phyloP scores from a whole-genome alignment of 2,888 invertebrate genomes.

The Melipona beecheii region DNA sequence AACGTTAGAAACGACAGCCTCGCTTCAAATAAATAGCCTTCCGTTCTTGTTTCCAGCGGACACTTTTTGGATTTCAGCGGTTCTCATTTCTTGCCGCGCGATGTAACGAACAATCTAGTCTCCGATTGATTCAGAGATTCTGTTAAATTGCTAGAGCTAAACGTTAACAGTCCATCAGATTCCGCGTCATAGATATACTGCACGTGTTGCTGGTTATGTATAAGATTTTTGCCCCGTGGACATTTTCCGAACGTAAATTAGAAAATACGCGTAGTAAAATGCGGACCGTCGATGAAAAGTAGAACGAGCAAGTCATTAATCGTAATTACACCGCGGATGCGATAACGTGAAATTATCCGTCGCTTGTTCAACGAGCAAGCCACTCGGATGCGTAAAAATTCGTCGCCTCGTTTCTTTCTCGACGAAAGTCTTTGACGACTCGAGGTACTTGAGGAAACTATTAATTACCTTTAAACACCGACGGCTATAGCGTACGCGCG shows the following conservation, averaged over 20 bases:
- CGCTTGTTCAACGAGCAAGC: not conserved
- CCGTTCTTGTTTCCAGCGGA: conserved; percentile 13
- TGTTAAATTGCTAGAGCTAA: not conserved
- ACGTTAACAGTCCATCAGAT: not conserved
- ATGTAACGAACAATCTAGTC: not conserved
- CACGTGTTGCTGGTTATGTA: too few relatives aligned
- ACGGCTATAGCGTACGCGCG: conserved; percentile 8
- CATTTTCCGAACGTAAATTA: not conserved
- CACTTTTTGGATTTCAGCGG: conserved; percentile 33
- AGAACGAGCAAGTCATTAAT: conserved; percentile 10
- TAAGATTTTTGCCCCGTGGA: not conserved
- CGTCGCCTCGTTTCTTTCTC: not conserved
- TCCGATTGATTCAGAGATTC: not conserved
- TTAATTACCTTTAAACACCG: conserved; percentile 33
- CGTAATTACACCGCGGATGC: not conserved
- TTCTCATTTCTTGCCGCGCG: conserved; percentile 27
- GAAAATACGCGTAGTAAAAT: not conserved
- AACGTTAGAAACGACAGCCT: conserved; percentile 55
- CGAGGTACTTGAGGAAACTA: conserved; percentile 11
- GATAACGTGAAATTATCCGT: not conserved
- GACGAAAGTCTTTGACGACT: not conserved
- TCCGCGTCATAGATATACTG: too few relatives aligned
- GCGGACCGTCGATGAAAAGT: not conserved
- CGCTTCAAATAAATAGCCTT: conserved; percentile 15
- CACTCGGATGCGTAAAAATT: not conserved